Conservation (phyloP, 2,888 invertebrate species). For the Stenodera caucasica region DNA sequence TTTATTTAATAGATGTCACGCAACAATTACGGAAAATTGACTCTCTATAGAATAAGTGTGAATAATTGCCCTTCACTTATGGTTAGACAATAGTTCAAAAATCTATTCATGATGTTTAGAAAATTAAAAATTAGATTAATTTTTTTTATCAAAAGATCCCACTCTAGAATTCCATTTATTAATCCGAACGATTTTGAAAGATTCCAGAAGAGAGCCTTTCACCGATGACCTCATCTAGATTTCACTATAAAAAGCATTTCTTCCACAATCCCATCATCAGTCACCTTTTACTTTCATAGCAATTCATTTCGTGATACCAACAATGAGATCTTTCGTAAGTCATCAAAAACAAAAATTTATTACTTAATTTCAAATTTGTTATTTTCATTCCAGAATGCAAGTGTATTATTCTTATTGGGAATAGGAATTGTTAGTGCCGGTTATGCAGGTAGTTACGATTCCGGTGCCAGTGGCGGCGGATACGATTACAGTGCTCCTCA, state of each 20-base stretch:
- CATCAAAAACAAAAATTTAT: too few species aligned
- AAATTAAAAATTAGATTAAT: not conserved
- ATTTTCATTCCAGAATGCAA: slow-evolving; percentile 36
- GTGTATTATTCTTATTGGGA: slow-evolving; percentile 41
- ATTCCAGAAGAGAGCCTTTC: slow-evolving; percentile 39
- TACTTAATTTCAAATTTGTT: slow-evolving; percentile 9
- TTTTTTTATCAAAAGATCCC: not conserved
- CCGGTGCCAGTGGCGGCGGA: slow-evolving; percentile 24
- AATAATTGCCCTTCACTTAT: not conserved
- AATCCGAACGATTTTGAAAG: not conserved
- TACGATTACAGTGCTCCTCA: slow-evolving; percentile 11
- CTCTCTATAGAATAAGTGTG: too few species aligned
- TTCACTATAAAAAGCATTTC: slow-evolving; percentile 43
- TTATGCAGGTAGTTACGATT: slow-evolving; percentile 41
- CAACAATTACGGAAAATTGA: not conserved
- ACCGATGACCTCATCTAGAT: slow-evolving; percentile 43
- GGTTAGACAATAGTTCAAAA: not conserved
- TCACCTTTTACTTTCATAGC: slow-evolving; percentile 42
- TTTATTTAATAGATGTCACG: too few species aligned
- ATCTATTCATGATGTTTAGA: not conserved
- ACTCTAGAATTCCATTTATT: not conserved
- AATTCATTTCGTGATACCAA: slow-evolving; percentile 1
- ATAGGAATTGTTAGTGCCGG: slow-evolving; percentile 42
- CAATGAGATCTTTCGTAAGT: slow-evolving; percentile 45
- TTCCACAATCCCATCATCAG: slow-evolving; percentile 43